Percentiles rank a stretch among this genome's conserved stretches.
Conservation (phyloP, 2,113 vertebrate genomes). For the Eudyptes chrysolophus region DNA sequence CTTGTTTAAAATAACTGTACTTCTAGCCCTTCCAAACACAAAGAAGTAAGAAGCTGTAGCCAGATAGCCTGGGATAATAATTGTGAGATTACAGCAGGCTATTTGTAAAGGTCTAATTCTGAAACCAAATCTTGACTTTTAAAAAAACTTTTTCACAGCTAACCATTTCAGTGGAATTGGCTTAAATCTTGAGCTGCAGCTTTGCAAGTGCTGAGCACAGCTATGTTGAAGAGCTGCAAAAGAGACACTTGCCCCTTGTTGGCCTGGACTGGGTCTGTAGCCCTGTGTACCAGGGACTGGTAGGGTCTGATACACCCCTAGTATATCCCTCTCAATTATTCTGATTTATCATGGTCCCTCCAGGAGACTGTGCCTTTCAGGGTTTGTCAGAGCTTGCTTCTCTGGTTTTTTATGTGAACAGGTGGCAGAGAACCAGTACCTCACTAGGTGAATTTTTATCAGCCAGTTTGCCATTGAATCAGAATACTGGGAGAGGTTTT, state of each 20-base stretch:
- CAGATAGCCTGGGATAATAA: not conserved
- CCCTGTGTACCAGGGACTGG: not conserved
- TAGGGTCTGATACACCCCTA: not conserved
- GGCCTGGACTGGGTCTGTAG: not conserved
- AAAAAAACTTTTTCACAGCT: not conserved
- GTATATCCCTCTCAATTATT: not conserved
- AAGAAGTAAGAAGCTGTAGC: not conserved
- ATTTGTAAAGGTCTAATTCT: not conserved
- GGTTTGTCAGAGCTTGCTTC: not conserved
- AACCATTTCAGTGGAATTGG: not conserved
- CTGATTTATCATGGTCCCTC: not conserved
- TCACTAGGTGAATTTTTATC: not conserved
- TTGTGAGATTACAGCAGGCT: not conserved
- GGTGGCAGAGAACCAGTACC: not conserved
- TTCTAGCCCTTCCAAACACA: not conserved
- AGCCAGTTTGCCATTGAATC: not conserved
- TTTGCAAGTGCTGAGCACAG: not conserved
- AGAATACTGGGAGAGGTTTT: not conserved
- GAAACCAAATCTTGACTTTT: not conserved
- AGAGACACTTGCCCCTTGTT: not conserved
- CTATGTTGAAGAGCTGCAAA: not conserved
- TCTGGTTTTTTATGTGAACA: not conserved
- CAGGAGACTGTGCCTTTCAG: not conserved
- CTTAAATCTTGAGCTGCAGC: not conserved
- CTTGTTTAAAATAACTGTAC: not conserved